A percentile compares a stretch with the other conserved stretches of the same genome.
Conservation (phyloP, 2,888 invertebrate species). For the Caenorhabditis sp. region DNA sequence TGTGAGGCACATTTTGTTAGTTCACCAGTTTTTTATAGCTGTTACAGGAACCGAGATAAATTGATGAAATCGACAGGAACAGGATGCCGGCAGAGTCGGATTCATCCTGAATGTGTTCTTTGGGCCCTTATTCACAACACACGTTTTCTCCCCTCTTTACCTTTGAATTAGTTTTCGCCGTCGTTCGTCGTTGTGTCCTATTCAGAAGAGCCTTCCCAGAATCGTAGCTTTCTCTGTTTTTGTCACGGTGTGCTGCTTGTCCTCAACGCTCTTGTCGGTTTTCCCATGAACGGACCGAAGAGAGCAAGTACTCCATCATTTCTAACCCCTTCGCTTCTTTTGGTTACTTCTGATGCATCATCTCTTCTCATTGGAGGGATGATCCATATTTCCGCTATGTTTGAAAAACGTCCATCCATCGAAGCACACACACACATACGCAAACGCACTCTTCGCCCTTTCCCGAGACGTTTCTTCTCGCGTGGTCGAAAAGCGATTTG, state of each 20-base stretch:
- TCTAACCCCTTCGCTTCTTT: conserved; percentile 14
- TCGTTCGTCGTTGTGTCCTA: conserved; percentile 24
- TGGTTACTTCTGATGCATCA: conserved; percentile 25
- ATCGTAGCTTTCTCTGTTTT: conserved; percentile 29
- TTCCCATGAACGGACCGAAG: conserved; percentile 53
- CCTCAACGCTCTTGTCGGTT: not conserved
- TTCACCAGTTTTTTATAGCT: too few relatives aligned
- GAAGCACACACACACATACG: conserved; percentile 50
- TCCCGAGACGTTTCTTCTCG: conserved; percentile 57
- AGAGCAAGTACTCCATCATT: conserved; percentile 51
- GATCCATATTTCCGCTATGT: conserved; percentile 44
- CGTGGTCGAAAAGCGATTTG: conserved; percentile 55
- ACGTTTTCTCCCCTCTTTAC: not conserved
- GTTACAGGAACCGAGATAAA: too few relatives aligned
- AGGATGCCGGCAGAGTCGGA: too few relatives aligned
- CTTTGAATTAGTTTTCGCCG: conserved; percentile 24
- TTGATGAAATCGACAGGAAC: too few relatives aligned
- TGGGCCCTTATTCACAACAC: conserved; percentile 32
- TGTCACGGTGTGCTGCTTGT: conserved; percentile 25
- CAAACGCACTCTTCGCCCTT: conserved; percentile 53
- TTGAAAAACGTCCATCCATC: conserved; percentile 31
- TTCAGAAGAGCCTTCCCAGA: conserved; percentile 47
- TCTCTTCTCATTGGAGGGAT: conserved; percentile 23
- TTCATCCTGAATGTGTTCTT: conserved; percentile 12
- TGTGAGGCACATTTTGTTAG: too few relatives aligned